Evolutionary conservation across 2,888 invertebrate genomes (phyloP), one percentile per base, ranked within the genome.

Genomic region (Acronicta leporina): DNA sequence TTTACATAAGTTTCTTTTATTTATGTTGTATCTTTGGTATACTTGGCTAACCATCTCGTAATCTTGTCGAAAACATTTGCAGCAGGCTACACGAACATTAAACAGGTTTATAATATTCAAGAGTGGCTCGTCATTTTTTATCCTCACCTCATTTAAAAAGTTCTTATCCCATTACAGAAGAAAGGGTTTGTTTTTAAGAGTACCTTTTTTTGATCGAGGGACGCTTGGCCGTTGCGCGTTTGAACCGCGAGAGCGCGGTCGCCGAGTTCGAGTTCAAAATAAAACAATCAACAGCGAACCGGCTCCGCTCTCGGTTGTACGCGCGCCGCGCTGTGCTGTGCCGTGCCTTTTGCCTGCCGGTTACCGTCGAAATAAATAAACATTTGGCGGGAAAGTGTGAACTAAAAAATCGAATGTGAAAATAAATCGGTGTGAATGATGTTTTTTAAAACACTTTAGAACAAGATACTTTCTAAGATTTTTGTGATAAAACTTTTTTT

Each of bases 201-300:
- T 54, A 65, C 70, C 63, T 74, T 84, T 87, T 87, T 87, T 87
- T 85, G 75, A 65, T 71, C 61, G 62, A 73, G 75, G 73, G 79
- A 81, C 80, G 79, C 80, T 72, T 63, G 77, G 68, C 78, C 79
- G 79, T 77, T 79, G 76, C 79, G 77, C 74, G 64, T 79, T 81
- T 78, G 75, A 73, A 77, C 68, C 68, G 77, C 80, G 75, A 69
- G 75, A 71, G 59, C 52, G 56, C 63, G 55, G 60, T 56, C 66
- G 62, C 45, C 57, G 62, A 79, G 30, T 20, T n/a, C 1, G 30
- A 30, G 84, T 87, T 89, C 85, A 90, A 92, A 93, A 92, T 91
- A 92, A 91, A 93, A 92, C 88, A 87, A 87, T 78, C 85, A 77
- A 77, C 91, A 91, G 88, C 91, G 85, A 90, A 91, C 93, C 92